Conservation (phyloP, 1,140 invertebrate species). For the Bombus balteatus region DNA sequence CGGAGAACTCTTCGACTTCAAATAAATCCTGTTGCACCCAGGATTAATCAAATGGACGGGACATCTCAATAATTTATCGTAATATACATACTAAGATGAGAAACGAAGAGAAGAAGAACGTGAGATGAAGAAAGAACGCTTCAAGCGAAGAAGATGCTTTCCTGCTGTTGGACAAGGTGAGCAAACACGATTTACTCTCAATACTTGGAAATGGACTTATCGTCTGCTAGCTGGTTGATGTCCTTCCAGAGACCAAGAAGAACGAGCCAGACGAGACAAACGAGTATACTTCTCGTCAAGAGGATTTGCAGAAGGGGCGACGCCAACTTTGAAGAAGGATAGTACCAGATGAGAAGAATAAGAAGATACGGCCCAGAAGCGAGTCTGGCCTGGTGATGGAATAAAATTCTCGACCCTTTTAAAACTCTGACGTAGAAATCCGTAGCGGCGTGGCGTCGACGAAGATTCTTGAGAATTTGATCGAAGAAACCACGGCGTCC, state of each 20-base stretch:
- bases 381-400: conserved; percentile 13
- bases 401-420: conserved; percentile 31
- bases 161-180: conserved; percentile 36
- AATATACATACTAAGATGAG: background rate
- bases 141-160: background rate
- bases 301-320: conserved; percentile 55
- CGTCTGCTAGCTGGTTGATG: conserved; percentile 35
- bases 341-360: conserved; percentile 29
- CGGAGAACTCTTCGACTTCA: too few species aligned
- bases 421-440: conserved; percentile 42
- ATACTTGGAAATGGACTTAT: conserved; percentile 57
- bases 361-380: conserved; percentile 52
- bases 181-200: conserved; percentile 64
- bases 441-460: background rate
- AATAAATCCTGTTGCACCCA: too few species aligned
- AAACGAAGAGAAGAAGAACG: background rate
- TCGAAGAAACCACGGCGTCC: conserved; percentile 1
- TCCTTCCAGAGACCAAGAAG: conserved; percentile 28
- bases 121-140: background rate
- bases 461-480: background rate
- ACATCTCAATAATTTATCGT: too few species aligned
- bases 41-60: too few species aligned
- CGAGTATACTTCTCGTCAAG: conserved; percentile 58
- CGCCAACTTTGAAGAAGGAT: background rate
- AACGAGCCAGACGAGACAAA: conserved; percentile 42